Base-by-base conservation (phyloP, 2,797 vertebrate genomes). In the Apogon talboti region DNA sequence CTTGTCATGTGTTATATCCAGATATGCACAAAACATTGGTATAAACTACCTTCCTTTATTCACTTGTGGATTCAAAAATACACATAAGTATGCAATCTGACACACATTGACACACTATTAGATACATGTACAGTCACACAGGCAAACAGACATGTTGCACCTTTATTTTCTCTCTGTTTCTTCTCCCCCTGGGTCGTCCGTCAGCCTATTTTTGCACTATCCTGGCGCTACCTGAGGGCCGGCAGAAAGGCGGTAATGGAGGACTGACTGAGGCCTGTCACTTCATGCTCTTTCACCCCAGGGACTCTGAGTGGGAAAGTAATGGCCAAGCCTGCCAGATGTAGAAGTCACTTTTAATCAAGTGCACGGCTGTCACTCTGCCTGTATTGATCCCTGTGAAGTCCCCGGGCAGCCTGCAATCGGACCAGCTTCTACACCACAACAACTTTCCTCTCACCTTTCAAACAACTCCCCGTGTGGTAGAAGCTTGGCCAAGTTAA, bases 281-380 rank as follows among this genome's bases (percentile, higher is more conserved):
- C 93, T 93, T 93, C 82, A 86, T 92, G 90, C 89, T 91, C 88
- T 85, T 87, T 90, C 90, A 90, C 93, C 90, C 84, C 40, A 33
- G 91, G 88, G 91, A 93, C 86, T 79, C 71, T 50, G 79, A 86
- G 90, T 92, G 92, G 88, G 91, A 93, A 92, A 91, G 92, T 93
- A 95, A 93, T 93, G 92, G 92, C 89, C 75, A 49, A 74, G 84
- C 84, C 90, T 92, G 91, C 90, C 91, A 93, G 92, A 94, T 94
- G 93, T 93, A 93, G 90, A 91, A 87, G 92, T 95, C 92, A 94
- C 92, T 94, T 95, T 94, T 93, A 95, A 94, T 95, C 93, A 92
- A 92, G 91, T 89, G 83, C 85, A 90, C 63, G 60, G 82, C 87
- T 92, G 92, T 94, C 93, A 94, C 83, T 90, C 86, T 65, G 61